These are phyloP conservation scores for Anticlea derivata DNA, from an alignment of 2,888 invertebrate species.

Conservation along the genomic window DNA sequence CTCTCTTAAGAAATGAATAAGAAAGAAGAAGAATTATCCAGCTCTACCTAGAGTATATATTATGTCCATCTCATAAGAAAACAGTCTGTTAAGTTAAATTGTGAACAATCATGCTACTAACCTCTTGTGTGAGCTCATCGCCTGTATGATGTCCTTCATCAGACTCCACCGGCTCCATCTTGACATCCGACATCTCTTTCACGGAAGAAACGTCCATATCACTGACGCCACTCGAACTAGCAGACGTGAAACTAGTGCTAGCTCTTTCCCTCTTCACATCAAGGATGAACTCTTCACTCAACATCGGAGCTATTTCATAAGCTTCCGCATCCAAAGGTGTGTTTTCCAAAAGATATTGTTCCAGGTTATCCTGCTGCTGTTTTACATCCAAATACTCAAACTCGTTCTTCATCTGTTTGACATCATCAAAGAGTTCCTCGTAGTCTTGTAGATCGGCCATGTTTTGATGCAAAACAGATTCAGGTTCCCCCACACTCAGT, in stretches of 20 bases:
- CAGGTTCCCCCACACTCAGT: conserved; percentile 60
- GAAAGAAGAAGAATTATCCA: too few relatives aligned
- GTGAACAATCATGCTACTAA: conserved; percentile 49
- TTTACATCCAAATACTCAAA: conserved; percentile 72
- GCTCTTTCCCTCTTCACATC: conserved; percentile 77
- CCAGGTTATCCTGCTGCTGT: conserved; percentile 67
- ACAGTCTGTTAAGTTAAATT: too few relatives aligned
- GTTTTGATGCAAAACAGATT: conserved; percentile 83
- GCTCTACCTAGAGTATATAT: too few relatives aligned
- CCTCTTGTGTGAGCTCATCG: conserved; percentile 80
- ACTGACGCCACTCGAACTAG: conserved; percentile 78
- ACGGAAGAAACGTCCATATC: conserved; percentile 71
- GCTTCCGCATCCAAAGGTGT: conserved; percentile 70
- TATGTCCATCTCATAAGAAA: too few relatives aligned
- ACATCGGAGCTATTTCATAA: conserved; percentile 69
- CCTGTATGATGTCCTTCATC: conserved; percentile 77
- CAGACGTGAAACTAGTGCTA: conserved; percentile 78
- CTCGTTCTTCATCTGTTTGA: conserved; percentile 66
- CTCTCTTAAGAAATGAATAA: too few relatives aligned
- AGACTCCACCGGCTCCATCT: conserved; percentile 70
- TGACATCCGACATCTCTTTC: conserved; percentile 62
- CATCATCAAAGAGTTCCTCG: conserved; percentile 66
- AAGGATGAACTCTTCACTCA: conserved; percentile 68
- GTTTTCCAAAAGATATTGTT: conserved; percentile 73
- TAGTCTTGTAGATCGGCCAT: conserved; percentile 84